Conservation (phyloP, 2,113 vertebrate genomes). For the Chlorodrepanis virens region DNA sequence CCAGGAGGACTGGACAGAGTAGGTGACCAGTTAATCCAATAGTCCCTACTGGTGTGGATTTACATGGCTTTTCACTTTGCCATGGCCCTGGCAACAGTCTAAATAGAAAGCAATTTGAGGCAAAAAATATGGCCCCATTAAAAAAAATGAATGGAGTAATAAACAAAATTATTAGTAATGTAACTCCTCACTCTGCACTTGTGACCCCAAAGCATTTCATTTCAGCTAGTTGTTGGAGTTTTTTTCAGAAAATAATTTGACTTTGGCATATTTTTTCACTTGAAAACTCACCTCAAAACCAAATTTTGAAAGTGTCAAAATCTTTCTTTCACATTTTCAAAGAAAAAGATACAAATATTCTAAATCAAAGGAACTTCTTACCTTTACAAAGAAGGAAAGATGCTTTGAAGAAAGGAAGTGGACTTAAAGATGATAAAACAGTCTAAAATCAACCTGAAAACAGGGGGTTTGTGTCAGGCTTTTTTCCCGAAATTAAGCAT, state of each 20-base stretch:
- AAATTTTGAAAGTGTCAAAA: neutral
- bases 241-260: neutral
- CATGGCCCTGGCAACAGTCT: neutral
- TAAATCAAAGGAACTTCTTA: neutral
- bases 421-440: neutral
- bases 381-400: neutral
- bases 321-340: neutral
- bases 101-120: neutral
- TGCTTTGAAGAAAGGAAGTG: neutral
- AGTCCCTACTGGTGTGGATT: neutral
- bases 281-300: neutral
- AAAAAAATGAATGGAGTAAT: neutral
- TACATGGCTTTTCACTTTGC: neutral
- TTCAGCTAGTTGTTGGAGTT: fast-evolving
- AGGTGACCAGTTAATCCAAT: neutral
- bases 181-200: neutral
- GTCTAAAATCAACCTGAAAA: neutral
- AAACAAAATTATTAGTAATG: neutral
- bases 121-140: neutral
- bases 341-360: neutral
- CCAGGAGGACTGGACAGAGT: neutral
- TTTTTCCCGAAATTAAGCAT: neutral
- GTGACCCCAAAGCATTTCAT: neutral
- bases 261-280: neutral
- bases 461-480: neutral